A percentile compares a stretch with the other conserved stretches of the same genome.
Evolutionary conservation across 2,113 vertebrate species (phyloP).

Genomic region (Pipa parva): DNA sequence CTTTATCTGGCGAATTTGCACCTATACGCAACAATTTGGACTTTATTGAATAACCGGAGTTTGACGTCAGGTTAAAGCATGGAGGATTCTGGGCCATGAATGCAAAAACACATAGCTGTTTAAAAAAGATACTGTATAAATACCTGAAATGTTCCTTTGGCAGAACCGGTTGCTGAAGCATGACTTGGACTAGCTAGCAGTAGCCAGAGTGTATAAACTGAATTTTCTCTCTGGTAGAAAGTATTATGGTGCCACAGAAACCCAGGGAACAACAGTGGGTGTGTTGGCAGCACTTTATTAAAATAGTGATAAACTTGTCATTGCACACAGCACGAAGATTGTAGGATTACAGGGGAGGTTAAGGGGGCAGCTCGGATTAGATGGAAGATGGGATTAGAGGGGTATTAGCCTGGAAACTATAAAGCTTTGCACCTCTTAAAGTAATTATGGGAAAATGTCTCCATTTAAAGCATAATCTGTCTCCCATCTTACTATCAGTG

Average conservation of each 20-base stretch:
- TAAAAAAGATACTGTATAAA: no score
- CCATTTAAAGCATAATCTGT: constrained; percentile 21
- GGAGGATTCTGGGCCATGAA: background rate
- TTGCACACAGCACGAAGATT: constrained; percentile 47
- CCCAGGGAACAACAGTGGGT: background rate
- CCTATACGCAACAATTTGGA: no score
- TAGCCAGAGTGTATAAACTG: no score
- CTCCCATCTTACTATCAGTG: constrained; percentile 6
- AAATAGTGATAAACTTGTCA: constrained; percentile 17
- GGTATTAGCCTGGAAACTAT: constrained; percentile 34
- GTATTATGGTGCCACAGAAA: background rate
- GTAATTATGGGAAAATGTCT: constrained; percentile 32
- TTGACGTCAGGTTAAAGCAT: background rate
- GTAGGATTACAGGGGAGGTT: constrained; percentile 59
- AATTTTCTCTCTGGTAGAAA: no score
- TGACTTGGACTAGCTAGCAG: no score
- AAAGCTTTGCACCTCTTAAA: constrained; percentile 34
- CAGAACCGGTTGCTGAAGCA: no score
- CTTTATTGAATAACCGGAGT: no score
- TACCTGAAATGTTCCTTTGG: no score
- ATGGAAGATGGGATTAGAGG: constrained; percentile 55
- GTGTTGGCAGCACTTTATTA: background rate
- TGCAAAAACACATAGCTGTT: background rate
- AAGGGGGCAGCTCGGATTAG: constrained; percentile 58
- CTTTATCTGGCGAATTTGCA: no score